Evolutionary conservation across 2,888 invertebrate genomes (phyloP).

Genomic region (Drosophila mercatorum): DNA sequence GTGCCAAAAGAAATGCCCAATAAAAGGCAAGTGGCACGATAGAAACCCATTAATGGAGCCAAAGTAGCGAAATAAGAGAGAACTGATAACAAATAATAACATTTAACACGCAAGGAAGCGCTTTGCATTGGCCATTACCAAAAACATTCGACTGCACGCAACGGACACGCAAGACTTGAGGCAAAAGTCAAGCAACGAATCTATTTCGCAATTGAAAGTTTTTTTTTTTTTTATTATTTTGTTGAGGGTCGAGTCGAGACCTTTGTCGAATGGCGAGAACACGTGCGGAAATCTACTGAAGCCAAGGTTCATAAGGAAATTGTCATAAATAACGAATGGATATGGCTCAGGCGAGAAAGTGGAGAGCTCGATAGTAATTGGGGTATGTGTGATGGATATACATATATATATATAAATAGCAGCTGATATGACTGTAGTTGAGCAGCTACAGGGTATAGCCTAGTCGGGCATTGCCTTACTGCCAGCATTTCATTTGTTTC

Average conservation of each 20-base stretch:
- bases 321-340: constrained; percentile 64
- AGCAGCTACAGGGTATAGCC: constrained; percentile 37
- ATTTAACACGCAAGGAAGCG: constrained; percentile 72
- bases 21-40: constrained; percentile 61
- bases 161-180: constrained; percentile 41
- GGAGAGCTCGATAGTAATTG: neutral
- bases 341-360: constrained; percentile 17
- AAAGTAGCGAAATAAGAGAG: constrained; percentile 46
- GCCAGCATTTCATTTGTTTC: constrained; percentile 23
- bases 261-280: constrained; percentile 12
- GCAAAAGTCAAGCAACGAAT: constrained; percentile 58
- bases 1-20: constrained; percentile 47
- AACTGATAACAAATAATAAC: constrained; percentile 72
- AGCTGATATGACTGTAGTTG: neutral
- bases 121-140: constrained; percentile 62
- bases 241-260: constrained; percentile 1
- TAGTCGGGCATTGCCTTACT: neutral
- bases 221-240: neutral
- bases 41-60: constrained; percentile 62
- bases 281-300: constrained; percentile 24
- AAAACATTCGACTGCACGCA: constrained; percentile 41
- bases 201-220: constrained; percentile 44
- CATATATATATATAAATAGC: neutral
- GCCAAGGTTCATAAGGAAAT: constrained; percentile 44
- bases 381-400: neutral